These are phyloP conservation scores for Tragulus kanchil DNA, from an alignment of 2,113 vertebrate genomes.

Conservation along the genomic window DNA sequence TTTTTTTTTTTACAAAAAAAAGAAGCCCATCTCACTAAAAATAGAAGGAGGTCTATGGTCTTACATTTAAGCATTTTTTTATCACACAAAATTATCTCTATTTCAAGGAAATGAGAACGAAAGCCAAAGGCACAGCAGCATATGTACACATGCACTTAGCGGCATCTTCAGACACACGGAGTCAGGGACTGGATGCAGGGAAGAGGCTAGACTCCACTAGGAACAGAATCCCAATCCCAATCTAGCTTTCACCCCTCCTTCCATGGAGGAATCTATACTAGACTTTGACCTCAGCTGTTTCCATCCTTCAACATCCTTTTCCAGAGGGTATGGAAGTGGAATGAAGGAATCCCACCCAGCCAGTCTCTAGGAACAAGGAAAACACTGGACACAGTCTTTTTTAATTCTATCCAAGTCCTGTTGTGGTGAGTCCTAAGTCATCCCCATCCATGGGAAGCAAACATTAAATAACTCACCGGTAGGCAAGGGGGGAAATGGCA, in stretches of 20 bases:
- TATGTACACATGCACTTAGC: neutral
- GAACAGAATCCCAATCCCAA: neutral
- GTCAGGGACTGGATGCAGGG: accelerated
- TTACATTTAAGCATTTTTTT: constrained; percentile 85
- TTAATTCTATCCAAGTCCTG: neutral
- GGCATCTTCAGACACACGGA: neutral
- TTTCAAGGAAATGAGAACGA: constrained; percentile 79
- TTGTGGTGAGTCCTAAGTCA: accelerated
- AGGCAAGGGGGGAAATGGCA: no score
- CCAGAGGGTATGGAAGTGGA: no score
- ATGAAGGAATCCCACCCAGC: neutral
- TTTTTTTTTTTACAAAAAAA: constrained; percentile 57
- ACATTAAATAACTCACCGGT: neutral
- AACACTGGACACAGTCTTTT: neutral
- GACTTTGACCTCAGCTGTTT: neutral
- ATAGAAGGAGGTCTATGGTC: constrained; percentile 86
- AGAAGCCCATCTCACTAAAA: constrained; percentile 86
- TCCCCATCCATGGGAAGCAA: neutral
- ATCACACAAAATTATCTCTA: constrained; percentile 85
- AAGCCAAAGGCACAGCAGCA: neutral
- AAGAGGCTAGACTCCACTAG: neutral
- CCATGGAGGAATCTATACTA: neutral
- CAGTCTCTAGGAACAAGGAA: neutral
- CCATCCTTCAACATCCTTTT: neutral
- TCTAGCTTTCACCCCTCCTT: neutral